Evolutionary conservation across 1,140 invertebrate genomes (phyloP).

Genomic region (Micrasema longulum): DNA sequence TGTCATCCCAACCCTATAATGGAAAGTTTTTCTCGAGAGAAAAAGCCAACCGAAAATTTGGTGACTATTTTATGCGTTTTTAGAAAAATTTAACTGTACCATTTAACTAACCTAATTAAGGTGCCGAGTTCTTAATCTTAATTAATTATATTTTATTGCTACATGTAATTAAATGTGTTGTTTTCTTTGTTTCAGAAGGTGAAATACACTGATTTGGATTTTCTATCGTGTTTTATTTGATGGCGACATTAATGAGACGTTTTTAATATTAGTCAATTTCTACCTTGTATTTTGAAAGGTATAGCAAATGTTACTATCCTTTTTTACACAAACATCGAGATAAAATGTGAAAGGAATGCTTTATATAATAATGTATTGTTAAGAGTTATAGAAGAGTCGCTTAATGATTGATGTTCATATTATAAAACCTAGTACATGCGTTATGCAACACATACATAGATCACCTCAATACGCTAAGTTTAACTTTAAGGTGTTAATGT

Average conservation of each 20-base stretch:
- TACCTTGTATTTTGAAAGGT: too few species aligned
- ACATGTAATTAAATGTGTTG: not conserved
- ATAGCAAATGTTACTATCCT: too few species aligned
- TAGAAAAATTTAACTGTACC: conserved; percentile 24
- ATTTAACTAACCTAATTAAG: too few species aligned
- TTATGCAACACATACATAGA: conserved; percentile 11
- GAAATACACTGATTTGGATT: not conserved
- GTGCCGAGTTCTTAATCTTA: too few species aligned
- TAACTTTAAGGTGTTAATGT: conserved; percentile 17
- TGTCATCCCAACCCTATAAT: conserved; percentile 52
- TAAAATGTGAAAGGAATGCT: conserved; percentile 5
- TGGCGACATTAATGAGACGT: not conserved
- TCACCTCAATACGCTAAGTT: conserved; percentile 17
- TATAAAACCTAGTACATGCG: conserved; percentile 13
- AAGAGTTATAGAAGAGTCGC: conserved; percentile 23
- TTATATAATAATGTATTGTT: too few species aligned
- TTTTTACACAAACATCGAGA: conserved; percentile 9
- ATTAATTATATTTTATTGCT: not conserved
- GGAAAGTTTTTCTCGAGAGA: conserved; percentile 44
- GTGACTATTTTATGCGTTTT: conserved; percentile 23
- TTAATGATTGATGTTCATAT: conserved; percentile 27
- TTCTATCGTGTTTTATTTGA: conserved; percentile 1
- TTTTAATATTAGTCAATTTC: not conserved
- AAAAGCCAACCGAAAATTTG: conserved; percentile 41
- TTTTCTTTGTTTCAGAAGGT: conserved; percentile 29